These are phyloP conservation scores for Dreissena polymorpha DNA, from an alignment of 1,140 invertebrate species.

Conservation along the genomic window DNA sequence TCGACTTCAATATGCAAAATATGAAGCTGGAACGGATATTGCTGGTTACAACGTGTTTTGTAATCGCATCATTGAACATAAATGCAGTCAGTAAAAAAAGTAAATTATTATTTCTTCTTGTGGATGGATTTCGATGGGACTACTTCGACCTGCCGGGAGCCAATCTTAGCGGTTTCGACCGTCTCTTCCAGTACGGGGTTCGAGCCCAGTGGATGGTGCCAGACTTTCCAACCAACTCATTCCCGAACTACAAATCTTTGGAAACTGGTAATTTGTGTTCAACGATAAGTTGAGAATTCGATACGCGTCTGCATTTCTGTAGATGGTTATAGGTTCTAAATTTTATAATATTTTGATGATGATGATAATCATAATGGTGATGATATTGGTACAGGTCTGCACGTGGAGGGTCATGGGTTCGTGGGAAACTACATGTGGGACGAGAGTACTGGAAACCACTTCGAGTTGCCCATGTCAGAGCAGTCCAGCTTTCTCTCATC, in stretches of 20 bases:
- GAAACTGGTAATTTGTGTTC: constrained; percentile 69
- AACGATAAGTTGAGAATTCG: background rate
- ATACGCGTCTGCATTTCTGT: too few relatives aligned
- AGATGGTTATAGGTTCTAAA: too few relatives aligned
- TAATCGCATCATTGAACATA: too few relatives aligned
- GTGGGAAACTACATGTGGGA: constrained; percentile 80
- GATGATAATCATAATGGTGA: too few relatives aligned
- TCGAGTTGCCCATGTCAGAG: constrained; percentile 63
- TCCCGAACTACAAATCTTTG: constrained; percentile 77
- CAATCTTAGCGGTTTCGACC: constrained; percentile 65
- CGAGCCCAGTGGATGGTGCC: constrained; percentile 70
- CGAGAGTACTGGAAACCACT: constrained; percentile 62
- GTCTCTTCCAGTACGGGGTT: constrained; percentile 63
- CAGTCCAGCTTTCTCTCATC: constrained; percentile 59
- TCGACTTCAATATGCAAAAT: too few relatives aligned
- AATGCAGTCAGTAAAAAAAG: background rate
- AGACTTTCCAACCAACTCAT: constrained; percentile 73
- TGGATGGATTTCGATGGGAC: constrained; percentile 77
- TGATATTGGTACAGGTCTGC: constrained; percentile 63
- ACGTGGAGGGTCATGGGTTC: constrained; percentile 74
- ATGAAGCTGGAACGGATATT: too few relatives aligned
- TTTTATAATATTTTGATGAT: too few relatives aligned
- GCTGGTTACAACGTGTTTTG: too few relatives aligned
- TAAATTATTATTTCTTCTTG: constrained; percentile 72
- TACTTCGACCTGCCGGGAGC: constrained; percentile 64